These are phyloP conservation scores for Lontra canadensis DNA, from an alignment of 2,113 vertebrate species.

Conservation along the genomic window DNA sequence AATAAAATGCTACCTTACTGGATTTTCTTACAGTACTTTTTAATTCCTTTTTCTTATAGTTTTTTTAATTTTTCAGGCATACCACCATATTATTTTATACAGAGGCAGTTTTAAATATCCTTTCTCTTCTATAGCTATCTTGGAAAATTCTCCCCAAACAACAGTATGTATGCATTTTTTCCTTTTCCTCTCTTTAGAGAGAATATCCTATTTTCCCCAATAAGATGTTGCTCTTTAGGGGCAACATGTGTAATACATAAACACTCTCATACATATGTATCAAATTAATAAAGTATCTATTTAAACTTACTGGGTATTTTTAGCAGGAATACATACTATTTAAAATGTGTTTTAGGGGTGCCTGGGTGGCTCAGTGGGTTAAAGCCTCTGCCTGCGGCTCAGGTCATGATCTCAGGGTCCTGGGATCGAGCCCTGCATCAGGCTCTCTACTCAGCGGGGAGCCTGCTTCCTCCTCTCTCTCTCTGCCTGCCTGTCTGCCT, in stretches of 20 bases:
- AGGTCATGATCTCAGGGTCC: no score
- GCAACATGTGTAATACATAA: not conserved
- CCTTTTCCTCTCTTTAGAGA: not conserved
- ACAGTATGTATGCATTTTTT: not conserved
- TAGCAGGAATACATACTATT: not conserved
- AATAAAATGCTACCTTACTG: not conserved
- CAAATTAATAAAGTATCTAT: not conserved
- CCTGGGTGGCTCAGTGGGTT: no score
- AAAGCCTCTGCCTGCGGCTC: no score
- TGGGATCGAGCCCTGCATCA: no score
- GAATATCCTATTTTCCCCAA: not conserved
- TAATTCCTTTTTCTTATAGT: not conserved
- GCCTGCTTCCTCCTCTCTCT: no score
- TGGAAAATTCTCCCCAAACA: not conserved
- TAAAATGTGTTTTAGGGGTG: not conserved
- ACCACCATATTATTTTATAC: not conserved
- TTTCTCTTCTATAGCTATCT: not conserved
- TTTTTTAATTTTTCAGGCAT: not conserved
- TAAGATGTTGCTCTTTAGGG: not conserved
- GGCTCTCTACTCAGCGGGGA: no score
- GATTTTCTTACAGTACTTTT: not conserved
- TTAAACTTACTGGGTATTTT: not conserved
- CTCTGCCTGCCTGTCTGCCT: no score
- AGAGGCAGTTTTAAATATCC: not conserved
- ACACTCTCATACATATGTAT: not conserved